Percentiles rank a stretch among this genome's conserved stretches.
These are phyloP conservation scores for Melanotaenia maccullochi DNA, from an alignment of 2,797 vertebrate species.

Conservation along the genomic window DNA sequence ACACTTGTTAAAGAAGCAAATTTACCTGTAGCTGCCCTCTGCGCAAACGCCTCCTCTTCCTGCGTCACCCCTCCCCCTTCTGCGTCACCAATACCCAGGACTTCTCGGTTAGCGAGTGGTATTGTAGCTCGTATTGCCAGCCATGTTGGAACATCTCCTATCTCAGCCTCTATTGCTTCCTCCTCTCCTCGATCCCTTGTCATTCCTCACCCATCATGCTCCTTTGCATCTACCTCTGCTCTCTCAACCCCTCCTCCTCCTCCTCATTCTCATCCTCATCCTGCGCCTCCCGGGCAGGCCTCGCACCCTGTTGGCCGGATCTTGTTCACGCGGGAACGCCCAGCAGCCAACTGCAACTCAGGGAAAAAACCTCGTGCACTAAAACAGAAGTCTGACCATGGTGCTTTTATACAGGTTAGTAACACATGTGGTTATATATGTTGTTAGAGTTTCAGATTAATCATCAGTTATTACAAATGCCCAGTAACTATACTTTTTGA, in stretches of 20 bases:
- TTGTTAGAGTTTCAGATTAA: not conserved
- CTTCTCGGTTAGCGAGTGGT: conserved; percentile 87
- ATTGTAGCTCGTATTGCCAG: conserved; percentile 81
- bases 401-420: conserved; percentile 87
- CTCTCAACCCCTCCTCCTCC: conserved; percentile 43
- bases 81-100: conserved; percentile 84
- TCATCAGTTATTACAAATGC: not conserved
- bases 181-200: conserved; percentile 64
- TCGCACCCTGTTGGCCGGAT: conserved; percentile 91
- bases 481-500: not conserved
- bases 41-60: conserved; percentile 82
- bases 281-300: conserved; percentile 56
- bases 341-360: conserved; percentile 69
- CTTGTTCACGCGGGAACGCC: conserved; percentile 91
- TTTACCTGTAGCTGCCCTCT: conserved; percentile 84
- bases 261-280: not conserved
- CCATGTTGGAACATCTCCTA: conserved; percentile 74
- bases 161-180: conserved; percentile 17
- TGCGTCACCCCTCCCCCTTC: conserved; percentile 76
- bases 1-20: conserved; percentile 90
- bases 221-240: conserved; percentile 39
- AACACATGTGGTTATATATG: not conserved
- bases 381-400: conserved; percentile 95
- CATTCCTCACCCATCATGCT: conserved; percentile 26
- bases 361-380: conserved; percentile 88